Evolutionary conservation across 2,888 invertebrate species (phyloP).

Genomic region (Platycnemis pennipes): DNA sequence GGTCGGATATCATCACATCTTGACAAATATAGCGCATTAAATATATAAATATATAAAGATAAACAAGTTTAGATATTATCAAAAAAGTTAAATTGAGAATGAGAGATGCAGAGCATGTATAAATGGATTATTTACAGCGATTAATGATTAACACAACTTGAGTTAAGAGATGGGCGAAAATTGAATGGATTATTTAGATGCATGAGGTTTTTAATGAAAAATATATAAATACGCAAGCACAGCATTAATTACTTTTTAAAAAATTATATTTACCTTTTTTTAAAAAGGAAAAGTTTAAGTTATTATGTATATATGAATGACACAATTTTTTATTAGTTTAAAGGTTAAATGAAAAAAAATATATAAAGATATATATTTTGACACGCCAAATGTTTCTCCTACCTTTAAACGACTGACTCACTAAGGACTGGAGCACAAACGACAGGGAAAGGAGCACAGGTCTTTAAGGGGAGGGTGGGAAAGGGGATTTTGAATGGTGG

Average conservation of each 20-base stretch:
- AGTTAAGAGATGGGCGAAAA: slow-evolving; percentile 24
- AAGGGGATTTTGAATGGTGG: background rate
- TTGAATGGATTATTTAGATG: slow-evolving; percentile 17
- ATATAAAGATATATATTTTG: background rate
- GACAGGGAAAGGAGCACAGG: background rate
- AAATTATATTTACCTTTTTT: background rate
- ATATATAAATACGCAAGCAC: slow-evolving; percentile 1
- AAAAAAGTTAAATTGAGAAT: slow-evolving; percentile 18
- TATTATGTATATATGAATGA: background rate
- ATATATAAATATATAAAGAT: background rate
- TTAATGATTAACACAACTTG: background rate
- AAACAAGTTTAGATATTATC: background rate
- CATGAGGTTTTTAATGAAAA: background rate
- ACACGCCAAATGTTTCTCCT: slow-evolving; percentile 50
- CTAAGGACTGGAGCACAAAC: slow-evolving; percentile 49
- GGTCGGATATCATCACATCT: slow-evolving; percentile 13
- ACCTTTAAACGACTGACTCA: slow-evolving; percentile 49
- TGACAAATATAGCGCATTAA: background rate
- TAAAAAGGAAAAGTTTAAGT: slow-evolving; percentile 4
- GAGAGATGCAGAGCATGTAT: slow-evolving; percentile 2
- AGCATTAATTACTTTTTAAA: slow-evolving; percentile 4
- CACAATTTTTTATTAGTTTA: background rate
- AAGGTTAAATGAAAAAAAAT: background rate
- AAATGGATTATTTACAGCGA: slow-evolving; percentile 35
- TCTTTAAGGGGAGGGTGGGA: background rate